Percentiles rank a stretch among this genome's conserved stretches.
phyloP scores from a whole-genome alignment of 2,888 invertebrate species.

The Cheilosia urbana region DNA sequence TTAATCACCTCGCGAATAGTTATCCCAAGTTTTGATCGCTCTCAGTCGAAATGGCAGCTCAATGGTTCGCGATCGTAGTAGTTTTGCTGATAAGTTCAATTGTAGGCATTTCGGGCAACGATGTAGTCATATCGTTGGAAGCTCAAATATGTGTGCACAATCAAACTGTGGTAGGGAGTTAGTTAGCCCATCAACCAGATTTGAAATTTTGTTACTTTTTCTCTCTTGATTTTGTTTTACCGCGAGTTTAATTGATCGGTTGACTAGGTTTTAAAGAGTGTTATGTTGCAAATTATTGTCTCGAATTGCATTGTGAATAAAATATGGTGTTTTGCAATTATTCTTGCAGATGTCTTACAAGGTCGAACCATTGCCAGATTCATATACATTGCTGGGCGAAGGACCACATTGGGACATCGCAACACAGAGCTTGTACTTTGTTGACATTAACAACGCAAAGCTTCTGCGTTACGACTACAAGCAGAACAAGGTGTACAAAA shows the following conservation, averaged over 20 bases:
- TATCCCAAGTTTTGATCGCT: constrained; percentile 40
- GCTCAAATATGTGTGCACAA: constrained; percentile 69
- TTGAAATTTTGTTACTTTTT: not conserved
- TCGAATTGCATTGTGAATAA: constrained; percentile 7
- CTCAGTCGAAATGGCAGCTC: constrained; percentile 68
- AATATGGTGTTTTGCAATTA: constrained; percentile 10
- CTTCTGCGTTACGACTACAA: constrained; percentile 82
- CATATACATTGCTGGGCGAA: constrained; percentile 86
- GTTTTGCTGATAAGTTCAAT: constrained; percentile 43
- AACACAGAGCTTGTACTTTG: constrained; percentile 87
- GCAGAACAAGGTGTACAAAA: constrained; percentile 84
- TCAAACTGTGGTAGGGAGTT: constrained; percentile 68
- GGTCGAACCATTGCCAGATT: constrained; percentile 81
- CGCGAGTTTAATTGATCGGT: constrained; percentile 36
- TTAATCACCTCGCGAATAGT: constrained; percentile 27
- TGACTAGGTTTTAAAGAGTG: constrained; percentile 24
- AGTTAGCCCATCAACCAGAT: constrained; percentile 27
- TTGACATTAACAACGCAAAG: constrained; percentile 85
- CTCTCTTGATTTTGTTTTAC: constrained; percentile 19
- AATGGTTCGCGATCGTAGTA: constrained; percentile 25
- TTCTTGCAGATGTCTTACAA: constrained; percentile 82
- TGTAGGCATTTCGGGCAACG: constrained; percentile 41
- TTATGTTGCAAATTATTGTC: constrained; percentile 8
- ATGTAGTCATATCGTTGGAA: constrained; percentile 70
- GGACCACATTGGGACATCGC: constrained; percentile 89